phyloP scores from a whole-genome alignment of 37 sponge, comb jelly and placozoan genomes.

The Spongilla lacustris region DNA sequence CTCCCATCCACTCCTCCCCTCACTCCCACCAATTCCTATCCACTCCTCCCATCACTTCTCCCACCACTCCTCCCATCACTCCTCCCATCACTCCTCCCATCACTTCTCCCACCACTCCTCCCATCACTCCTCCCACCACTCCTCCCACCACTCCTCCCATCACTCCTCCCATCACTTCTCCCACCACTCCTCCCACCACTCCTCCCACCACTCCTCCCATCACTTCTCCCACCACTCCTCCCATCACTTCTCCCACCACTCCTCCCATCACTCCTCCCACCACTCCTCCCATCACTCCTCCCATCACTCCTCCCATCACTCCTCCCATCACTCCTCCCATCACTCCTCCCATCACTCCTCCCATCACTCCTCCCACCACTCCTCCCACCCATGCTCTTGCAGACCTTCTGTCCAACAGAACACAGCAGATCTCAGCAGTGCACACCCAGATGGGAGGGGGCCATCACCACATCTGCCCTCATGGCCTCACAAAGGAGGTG shows the following conservation, averaged over 20 bases:
- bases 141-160: too few relatives aligned
- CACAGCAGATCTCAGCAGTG: not conserved
- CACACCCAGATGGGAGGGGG: slow-evolving; percentile 3
- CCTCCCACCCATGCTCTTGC: not conserved
- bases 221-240: not conserved
- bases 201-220: too few relatives aligned
- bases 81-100: too few relatives aligned
- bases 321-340: too few relatives aligned
- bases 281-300: too few relatives aligned
- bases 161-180: not conserved
- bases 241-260: too few relatives aligned
- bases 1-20: too few relatives aligned
- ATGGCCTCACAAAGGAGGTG: slow-evolving; percentile 17
- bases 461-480: slow-evolving; percentile 36
- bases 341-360: too few relatives aligned
- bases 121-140: not conserved
- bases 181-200: not conserved
- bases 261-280: too few relatives aligned
- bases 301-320: too few relatives aligned
- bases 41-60: not conserved
- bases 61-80: not conserved
- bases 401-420: slow-evolving; percentile 12
- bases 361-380: not conserved
- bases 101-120: not conserved
- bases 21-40: too few relatives aligned